Base-by-base conservation (phyloP, 2,113 vertebrate genomes). In the Lampris megalopsis region DNA sequence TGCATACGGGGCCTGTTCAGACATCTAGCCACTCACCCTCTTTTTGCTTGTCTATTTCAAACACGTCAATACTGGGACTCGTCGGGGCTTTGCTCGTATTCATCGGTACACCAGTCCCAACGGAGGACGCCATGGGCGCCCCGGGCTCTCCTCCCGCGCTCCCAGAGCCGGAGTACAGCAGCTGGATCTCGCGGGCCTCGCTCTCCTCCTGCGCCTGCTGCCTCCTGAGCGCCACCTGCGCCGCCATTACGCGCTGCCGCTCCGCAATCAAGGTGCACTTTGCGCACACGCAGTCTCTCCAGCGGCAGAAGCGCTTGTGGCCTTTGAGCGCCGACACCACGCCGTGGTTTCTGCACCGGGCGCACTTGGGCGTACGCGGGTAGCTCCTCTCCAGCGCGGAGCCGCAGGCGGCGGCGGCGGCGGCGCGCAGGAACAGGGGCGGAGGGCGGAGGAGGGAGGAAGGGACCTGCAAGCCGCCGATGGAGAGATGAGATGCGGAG, bases 191-290 rank as follows among this genome's bases (percentile, higher is more conserved):
- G 1, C 93, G 86, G 70, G 92, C 93, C 84, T 96, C 95, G 85
- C 92, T 95, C 89, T 97, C 96, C 87, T 97, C 96, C 85, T 97
- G 97, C 1, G 96, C 96, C 86, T 98, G 97, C 68, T 97, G 97
- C 88, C 97, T 85, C 75, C 97, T 89, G 66, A 97, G 92, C 0
- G 97, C 96, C 85, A 98, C 97, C 92, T 97, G 97, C 9, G 97
- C 97, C 0, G 97, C 96, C 97, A 97, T 97, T 54, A 97, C 97
- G 2, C 97, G 93, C 91, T 97, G 96, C 67, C 97, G 85, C 92
- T 97, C 96, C 0, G 96, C 96, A 4, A 97, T 97, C 64, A 98
- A 93, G 0, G 96, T 94, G 90, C 97, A 98, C 86, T 96, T 96
- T 69, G 94, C 95, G 88, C 97, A 97, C 36, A 94, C 91, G 82